Percentiles rank a stretch among this genome's conserved stretches.
Evolutionary conservation across 2,797 vertebrate genomes (phyloP).

Genomic region (Nannoperca obscura): DNA sequence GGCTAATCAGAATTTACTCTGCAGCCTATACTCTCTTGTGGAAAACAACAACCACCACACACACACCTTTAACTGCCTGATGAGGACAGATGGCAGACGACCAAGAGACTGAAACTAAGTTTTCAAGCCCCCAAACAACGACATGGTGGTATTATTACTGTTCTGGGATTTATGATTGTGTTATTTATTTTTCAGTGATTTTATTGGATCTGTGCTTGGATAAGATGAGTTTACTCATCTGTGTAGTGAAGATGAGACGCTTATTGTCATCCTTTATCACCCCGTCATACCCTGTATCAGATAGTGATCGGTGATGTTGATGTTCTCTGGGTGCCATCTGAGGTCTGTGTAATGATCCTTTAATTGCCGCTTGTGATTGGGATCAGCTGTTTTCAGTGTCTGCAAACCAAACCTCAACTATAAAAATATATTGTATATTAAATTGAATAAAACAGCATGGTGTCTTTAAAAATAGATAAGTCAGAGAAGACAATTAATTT

Average conservation of each 20-base stretch:
- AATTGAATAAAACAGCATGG: neutral
- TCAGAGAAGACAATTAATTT: neutral
- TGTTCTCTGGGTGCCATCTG: neutral
- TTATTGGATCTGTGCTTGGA: neutral
- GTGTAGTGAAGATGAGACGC: constrained; percentile 10
- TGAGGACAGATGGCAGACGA: neutral
- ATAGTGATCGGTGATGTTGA: neutral
- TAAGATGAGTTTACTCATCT: neutral
- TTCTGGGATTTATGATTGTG: neutral
- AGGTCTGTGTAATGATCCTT: neutral
- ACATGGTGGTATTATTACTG: neutral
- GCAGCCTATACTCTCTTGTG: neutral
- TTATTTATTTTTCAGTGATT: neutral
- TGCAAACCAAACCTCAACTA: neutral
- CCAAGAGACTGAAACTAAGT: neutral
- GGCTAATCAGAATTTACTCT: constrained; percentile 13
- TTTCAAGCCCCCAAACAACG: neutral
- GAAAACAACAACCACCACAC: neutral
- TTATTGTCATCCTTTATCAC: neutral
- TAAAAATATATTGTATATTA: neutral
- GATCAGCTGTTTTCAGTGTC: constrained; percentile 3
- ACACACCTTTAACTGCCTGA: neutral
- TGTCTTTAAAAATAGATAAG: neutral
- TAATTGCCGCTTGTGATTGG: neutral
- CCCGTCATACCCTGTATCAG: neutral